Base-by-base conservation (phyloP, 2,113 vertebrate genomes). In the Phyllostomus discolor region DNA sequence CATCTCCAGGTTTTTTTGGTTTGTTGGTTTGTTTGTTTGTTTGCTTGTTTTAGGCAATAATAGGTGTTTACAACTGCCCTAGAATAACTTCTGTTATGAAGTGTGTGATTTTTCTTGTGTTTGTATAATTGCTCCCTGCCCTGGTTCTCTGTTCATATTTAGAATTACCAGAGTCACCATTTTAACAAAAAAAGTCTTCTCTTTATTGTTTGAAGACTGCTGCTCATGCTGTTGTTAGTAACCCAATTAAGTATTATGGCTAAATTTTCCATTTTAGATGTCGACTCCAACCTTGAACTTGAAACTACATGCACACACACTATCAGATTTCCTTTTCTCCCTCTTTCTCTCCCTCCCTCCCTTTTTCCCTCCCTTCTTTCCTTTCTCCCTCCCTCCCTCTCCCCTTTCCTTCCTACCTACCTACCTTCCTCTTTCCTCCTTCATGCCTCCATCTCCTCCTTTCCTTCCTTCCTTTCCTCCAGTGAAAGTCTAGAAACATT, bases 121-220 rank as follows among this genome's bases (percentile, higher is more conserved):
- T n/a, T 81, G 28, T 33, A 35, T n/a, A 41, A 86, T 48, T 59
- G 15, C 0, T 76, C 64, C 46, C 31, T n/a, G n/a, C 20, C 72
- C 33, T 41, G 57, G 26, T 31, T 81, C 33, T 69, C 17, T 62
- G 19, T 33, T 91, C 22, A 35, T 91, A 62, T 91, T 95, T 85
- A 73, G 46, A 88, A 24, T 35, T 12, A 88, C 35, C 31, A 59
- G 72, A 52, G 46, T 88, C 48, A 72, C 73, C 7, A 50, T 57
- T 19, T 86, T 91, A 87, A 93, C 59, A 86, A 86, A 80, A 41
- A 28, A 85, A 48, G 57, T 85, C 1, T 75, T 78, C 9, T 83
- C 26, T 70, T 90, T 82, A 38, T 52, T 78, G 22, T 93, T 86
- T 95, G 52, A 91, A 76, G 33, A 16, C 31, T 93, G 43, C 59